Evolutionary conservation across 2,888 invertebrate species (phyloP).

Genomic region (Spilosoma lubricipeda): DNA sequence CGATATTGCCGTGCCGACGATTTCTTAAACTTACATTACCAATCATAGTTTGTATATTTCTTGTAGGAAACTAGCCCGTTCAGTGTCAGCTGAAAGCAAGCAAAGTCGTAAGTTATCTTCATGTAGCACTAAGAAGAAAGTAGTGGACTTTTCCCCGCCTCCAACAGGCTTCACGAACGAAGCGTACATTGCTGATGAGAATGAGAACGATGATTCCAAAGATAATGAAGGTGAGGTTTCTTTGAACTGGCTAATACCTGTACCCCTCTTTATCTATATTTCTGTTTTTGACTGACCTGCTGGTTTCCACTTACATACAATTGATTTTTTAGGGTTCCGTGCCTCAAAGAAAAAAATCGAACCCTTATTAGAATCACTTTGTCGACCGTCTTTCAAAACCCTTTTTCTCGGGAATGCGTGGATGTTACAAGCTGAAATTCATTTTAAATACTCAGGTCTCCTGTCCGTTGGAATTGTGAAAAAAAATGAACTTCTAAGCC

Average conservation of each 20-base stretch:
- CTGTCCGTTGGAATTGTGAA: no score
- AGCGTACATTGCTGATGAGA: conserved; percentile 66
- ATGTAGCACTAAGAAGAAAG: conserved; percentile 67
- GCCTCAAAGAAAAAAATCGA: no score
- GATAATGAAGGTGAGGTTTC: conserved; percentile 1
- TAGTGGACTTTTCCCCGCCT: conserved; percentile 74
- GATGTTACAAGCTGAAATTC: no score
- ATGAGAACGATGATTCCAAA: conserved; percentile 53
- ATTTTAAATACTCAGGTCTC: no score
- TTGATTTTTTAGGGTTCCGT: no score
- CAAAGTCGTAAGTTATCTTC: conserved; percentile 60
- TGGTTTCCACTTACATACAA: no score
- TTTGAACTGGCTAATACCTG: background rate
- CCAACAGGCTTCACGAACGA: conserved; percentile 62
- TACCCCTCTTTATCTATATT: background rate
- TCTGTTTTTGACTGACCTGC: no score
- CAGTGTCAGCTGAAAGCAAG: conserved; percentile 68
- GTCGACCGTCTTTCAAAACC: no score
- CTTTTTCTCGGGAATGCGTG: no score
- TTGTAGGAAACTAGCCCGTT: conserved; percentile 63
- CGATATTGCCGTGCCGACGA: no score
- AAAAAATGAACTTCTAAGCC: no score
- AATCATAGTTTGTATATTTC: background rate
- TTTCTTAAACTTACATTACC: background rate
- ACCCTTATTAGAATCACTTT: no score